Percentiles rank a stretch among this genome's conserved stretches.
Conservation (phyloP, 2,888 invertebrate species). For the Eulithis prunata region DNA sequence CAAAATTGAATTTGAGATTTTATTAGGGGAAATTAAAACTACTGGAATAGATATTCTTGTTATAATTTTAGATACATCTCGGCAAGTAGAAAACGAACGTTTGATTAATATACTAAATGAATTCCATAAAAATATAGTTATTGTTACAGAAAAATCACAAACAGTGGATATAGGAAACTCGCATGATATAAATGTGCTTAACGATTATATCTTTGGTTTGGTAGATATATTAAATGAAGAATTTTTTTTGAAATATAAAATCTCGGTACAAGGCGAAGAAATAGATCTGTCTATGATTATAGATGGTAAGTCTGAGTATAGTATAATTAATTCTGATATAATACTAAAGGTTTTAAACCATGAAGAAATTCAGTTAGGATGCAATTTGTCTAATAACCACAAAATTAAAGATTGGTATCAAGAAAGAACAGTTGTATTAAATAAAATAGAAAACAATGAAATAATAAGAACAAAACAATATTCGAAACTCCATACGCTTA, state of each 20-base stretch:
- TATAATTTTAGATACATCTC: conserved; percentile 2
- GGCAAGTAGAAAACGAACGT: background rate
- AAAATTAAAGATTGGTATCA: background rate
- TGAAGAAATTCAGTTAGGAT: background rate
- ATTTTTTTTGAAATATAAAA: background rate
- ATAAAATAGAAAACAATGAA: conserved; percentile 1
- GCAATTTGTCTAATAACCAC: background rate
- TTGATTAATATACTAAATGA: background rate
- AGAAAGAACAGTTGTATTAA: background rate
- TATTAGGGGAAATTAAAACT: conserved; percentile 3
- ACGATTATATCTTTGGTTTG: background rate
- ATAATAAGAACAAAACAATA: background rate
- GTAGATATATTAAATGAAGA: background rate
- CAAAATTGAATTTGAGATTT: background rate
- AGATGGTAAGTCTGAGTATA: background rate
- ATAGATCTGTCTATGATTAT: background rate
- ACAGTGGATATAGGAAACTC: background rate
- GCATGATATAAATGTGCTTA: background rate
- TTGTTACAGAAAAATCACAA: background rate
- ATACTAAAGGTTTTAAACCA: background rate
- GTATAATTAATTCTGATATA: conserved; percentile 1
- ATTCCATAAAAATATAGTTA: conserved; percentile 1
- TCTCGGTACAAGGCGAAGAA: conserved; percentile 3
- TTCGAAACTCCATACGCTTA: background rate
- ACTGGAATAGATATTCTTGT: background rate